Conservation (phyloP, 2,113 vertebrate species). For the Epinephelus moara region DNA sequence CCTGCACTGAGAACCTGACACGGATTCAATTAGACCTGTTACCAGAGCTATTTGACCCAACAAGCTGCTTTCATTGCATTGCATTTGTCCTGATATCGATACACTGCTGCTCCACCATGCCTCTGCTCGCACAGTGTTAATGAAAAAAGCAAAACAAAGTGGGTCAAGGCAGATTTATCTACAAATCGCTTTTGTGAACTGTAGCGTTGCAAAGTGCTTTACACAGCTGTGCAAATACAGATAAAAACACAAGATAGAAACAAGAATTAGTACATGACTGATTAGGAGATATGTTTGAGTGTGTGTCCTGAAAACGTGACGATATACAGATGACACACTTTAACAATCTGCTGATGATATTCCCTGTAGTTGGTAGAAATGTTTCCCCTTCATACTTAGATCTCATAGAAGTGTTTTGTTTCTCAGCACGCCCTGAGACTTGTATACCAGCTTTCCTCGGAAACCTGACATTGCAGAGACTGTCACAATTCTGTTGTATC, state of each 20-base stretch:
- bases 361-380: not conserved
- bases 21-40: conserved; percentile 75
- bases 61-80: conserved; percentile 64
- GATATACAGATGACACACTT: not conserved
- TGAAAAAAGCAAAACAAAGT: conserved; percentile 6
- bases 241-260: conserved; percentile 21
- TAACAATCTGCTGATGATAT: not conserved
- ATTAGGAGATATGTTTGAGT: not conserved
- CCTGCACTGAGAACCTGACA: conserved; percentile 65
- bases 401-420: not conserved
- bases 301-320: not conserved
- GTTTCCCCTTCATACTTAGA: not conserved
- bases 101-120: conserved; percentile 25
- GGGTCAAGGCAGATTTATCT: conserved; percentile 18
- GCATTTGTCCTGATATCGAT: conserved; percentile 69
- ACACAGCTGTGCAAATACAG: not conserved
- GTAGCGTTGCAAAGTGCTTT: not conserved
- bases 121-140: not conserved
- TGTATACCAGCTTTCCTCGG: not conserved
- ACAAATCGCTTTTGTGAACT: conserved; percentile 5
- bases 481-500: not conserved
- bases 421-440: not conserved
- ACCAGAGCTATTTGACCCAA: conserved; percentile 72
- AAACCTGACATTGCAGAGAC: conserved; percentile 35
- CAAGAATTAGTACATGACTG: not conserved